phyloP scores from a whole-genome alignment of 2,113 vertebrate genomes.

The Arothron firmamentum region DNA sequence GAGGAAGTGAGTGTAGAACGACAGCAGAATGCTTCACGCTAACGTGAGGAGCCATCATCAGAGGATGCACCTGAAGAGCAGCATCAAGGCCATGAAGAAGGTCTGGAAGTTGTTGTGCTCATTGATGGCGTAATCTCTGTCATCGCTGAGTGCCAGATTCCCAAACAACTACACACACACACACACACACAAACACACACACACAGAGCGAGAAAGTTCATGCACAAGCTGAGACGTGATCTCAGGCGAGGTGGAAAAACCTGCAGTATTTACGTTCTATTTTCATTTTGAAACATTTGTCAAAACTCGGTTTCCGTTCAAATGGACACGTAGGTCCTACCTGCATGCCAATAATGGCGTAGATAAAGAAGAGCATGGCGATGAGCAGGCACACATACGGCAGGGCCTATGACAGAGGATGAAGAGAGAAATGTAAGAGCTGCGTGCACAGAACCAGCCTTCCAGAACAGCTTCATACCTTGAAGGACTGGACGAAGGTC shows the following conservation, averaged over 20 bases:
- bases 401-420: conserved; percentile 59
- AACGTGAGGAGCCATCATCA: too few species aligned
- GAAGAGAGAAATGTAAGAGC: conserved; percentile 24
- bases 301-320: not conserved
- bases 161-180: conserved; percentile 85
- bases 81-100: conserved; percentile 92
- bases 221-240: not conserved
- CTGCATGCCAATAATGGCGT: conserved; percentile 83
- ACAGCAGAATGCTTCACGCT: too few species aligned
- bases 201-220: conserved; percentile 23
- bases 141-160: conserved; percentile 89
- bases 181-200: conserved; percentile 4
- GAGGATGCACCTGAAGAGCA: conserved; percentile 88
- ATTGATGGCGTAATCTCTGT: conserved; percentile 85
- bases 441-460: conserved; percentile 11
- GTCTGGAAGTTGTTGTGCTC: conserved; percentile 98
- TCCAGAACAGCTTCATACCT: conserved; percentile 67
- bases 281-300: not conserved
- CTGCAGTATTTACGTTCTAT: not conserved
- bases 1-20: too few species aligned
- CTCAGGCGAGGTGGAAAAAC: not conserved
- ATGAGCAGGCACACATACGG: conserved; percentile 82
- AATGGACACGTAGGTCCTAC: conserved; percentile 53
- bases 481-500: conserved; percentile 94
- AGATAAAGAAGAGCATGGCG: conserved; percentile 84